Base-by-base conservation (phyloP, 2,888 invertebrate genomes). In the Hypselothyrea guttata region DNA sequence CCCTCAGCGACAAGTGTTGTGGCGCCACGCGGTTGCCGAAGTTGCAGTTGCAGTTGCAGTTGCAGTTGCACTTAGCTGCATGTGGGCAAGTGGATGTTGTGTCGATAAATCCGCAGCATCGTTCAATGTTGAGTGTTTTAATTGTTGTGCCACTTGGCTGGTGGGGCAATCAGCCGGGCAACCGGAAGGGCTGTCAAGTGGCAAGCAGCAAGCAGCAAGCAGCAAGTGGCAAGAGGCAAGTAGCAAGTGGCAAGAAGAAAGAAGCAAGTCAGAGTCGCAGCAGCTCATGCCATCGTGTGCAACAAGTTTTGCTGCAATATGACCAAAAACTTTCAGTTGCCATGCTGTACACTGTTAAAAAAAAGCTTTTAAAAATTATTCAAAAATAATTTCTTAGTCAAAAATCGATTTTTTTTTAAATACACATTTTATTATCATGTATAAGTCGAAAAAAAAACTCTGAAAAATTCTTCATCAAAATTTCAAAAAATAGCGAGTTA, bases 201-300 rank as follows among this genome's bases (percentile, higher is more conserved):
- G 38, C 28, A 12, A 35, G n/a, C 31, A 28, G 33, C 22, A 34
- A 30, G 27, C 37, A 8, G 70, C 34, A 47, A 45, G 49, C 49
- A 34, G 45, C 33, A 47, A 13, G 33, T 30, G 31, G 40, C 49
- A 53, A 15, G n/a, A n/a, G n/a, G n/a, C n/a, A n/a, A n/a, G n/a
- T n/a, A n/a, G n/a, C n/a, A n/a, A n/a, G n/a, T n/a, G n/a, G n/a
- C n/a, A n/a, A n/a, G 47, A 12, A 47, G 41, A 34, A 57, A 41
- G 40, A 46, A 44, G 76, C 48, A 81, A 81, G 75, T 76, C 78
- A 82, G 75, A 75, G 75, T 66, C 69, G 34, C 61, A 68, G 34
- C 61, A 65, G 81, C 81, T 83, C 65, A 69, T 71, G 62, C 53
- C 76, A 76, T 72, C 75, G 82, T 62, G 65, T 55, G 81, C 77